Evolutionary conservation across 2,797 vertebrate genomes (phyloP).

Genomic region (Botia almorhae): DNA sequence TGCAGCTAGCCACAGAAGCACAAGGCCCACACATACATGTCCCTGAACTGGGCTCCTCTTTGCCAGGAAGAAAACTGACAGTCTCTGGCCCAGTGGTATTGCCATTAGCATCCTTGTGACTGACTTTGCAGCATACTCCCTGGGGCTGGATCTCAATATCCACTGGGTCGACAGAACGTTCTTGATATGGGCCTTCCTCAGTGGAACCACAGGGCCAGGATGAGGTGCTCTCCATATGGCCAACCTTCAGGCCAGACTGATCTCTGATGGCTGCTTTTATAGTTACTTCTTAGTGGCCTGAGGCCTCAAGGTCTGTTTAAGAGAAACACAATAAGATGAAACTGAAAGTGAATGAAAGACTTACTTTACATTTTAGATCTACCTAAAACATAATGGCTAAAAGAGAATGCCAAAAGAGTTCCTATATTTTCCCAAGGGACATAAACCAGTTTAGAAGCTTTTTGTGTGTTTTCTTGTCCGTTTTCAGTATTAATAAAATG

Average conservation of each 20-base stretch:
- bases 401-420: no score
- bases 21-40: constrained; percentile 79
- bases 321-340: neutral
- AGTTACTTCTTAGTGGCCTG: constrained; percentile 80
- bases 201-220: constrained; percentile 59
- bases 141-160: constrained; percentile 37
- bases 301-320: constrained; percentile 69
- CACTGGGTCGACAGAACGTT: constrained; percentile 76
- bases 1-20: constrained; percentile 78
- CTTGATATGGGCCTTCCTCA: constrained; percentile 72
- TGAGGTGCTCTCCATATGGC: constrained; percentile 21
- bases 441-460: constrained; percentile 24
- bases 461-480: neutral
- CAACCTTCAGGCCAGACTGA: constrained; percentile 61
- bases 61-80: constrained; percentile 83
- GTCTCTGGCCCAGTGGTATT: constrained; percentile 77
- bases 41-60: constrained; percentile 72
- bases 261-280: constrained; percentile 63
- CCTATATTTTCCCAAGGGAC: neutral
- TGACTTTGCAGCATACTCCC: constrained; percentile 72
- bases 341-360: neutral
- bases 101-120: constrained; percentile 77
- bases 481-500: constrained; percentile 20
- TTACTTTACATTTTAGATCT: neutral
- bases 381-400: no score